Base-by-base conservation (phyloP, 2,888 invertebrate genomes). In the Philopedon plagiatum region DNA sequence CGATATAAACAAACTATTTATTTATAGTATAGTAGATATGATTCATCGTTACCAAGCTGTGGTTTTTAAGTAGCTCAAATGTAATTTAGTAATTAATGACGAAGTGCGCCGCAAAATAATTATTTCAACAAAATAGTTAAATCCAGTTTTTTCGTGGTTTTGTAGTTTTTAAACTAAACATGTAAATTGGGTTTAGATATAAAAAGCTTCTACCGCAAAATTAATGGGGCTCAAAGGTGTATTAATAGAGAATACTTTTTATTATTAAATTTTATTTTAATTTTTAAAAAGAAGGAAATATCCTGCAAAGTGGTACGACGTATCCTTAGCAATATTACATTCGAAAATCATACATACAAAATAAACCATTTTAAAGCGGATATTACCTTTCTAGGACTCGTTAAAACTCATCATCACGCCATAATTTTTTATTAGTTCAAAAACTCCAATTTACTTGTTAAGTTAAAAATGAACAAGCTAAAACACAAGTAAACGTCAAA, bases 1-100 rank as follows among this genome's bases (percentile, higher is more conserved):
- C 13, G n/a, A 7, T 15, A n/a, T 23, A 46, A 46, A 46, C n/a
- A 46, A 21, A 46, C 23, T 46, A 46, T 46, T 46, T 46, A 46
- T 46, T 21, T 46, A n/a, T 23, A 46, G 11, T 19, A 23, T 11
- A 46, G 9, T n/a, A 13, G n/a, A 13, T 11, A 21, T 46, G 44
- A 46, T 46, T 19, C 19, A 46, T n/a, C 46, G 9, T 8, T 46
- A 1, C 2, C 46, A 23, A 11, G 46, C 4, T 46, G 46, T 23
- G 44, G 18, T 44, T 44, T 34, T 46, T 23, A 39, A 39, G 13
- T 13, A 39, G n/a, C 39, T 13, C 3, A 39, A 11, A 13, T 46
- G 11, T 34, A 8, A 8, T n/a, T 7, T 15, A 7, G 15, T 15
- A 13, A 46, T 15, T 23, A 46, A 46, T 23, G 9, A 21, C 21